Evolutionary conservation across 2,113 vertebrate species (phyloP).

Genomic region (Bombycilla garrulus): DNA sequence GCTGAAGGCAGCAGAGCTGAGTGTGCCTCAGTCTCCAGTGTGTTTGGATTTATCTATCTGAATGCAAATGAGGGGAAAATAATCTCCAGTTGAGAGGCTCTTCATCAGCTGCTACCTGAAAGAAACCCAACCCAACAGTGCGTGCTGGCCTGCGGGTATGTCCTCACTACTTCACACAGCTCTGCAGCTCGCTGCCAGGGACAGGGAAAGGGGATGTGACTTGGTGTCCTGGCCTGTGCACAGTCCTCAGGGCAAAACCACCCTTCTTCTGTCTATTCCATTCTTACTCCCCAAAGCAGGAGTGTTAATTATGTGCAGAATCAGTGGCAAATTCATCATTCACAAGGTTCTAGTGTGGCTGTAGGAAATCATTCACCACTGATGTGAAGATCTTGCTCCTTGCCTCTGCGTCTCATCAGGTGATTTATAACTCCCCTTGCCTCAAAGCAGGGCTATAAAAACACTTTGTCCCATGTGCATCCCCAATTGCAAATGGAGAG

Average conservation of each 20-base stretch:
- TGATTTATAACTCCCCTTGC: neutral
- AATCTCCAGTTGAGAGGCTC: neutral
- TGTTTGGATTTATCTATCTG: neutral
- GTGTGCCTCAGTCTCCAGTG: accelerated
- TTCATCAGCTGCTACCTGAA: neutral
- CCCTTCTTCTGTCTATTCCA: neutral
- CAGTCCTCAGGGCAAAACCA: neutral
- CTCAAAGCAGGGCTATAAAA: accelerated
- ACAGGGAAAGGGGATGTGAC: neutral
- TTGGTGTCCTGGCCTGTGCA: accelerated
- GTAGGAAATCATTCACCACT: neutral
- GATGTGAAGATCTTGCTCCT: neutral
- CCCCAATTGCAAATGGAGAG: neutral
- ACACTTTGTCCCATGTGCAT: neutral
- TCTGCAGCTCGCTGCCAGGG: too few species aligned
- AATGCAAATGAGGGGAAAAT: neutral
- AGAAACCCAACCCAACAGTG: neutral
- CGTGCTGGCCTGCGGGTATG: neutral
- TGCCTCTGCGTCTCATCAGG: neutral
- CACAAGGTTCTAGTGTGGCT: neutral
- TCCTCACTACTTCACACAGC: neutral
- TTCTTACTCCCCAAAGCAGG: neutral
- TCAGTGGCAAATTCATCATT: neutral
- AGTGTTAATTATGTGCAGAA: neutral
- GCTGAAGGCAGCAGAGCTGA: neutral